Percentiles rank a stretch among this genome's conserved stretches.
These are phyloP conservation scores for Sebastes hopkinsi DNA, from an alignment of 2,797 vertebrate genomes.

Conservation along the genomic window DNA sequence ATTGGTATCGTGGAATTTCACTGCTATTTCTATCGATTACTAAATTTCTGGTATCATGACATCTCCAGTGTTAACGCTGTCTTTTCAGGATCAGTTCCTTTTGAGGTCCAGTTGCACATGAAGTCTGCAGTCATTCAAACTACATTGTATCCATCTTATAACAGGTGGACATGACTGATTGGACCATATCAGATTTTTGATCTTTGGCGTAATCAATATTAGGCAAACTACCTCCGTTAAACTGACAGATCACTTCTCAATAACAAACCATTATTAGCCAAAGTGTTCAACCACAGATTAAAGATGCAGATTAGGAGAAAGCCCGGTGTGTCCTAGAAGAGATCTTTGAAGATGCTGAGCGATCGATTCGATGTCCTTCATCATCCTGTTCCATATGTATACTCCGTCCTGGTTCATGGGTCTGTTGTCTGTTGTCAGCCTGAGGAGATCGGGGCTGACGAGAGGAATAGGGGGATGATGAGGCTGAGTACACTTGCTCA, in stretches of 20 bases:
- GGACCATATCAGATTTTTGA: too few species aligned
- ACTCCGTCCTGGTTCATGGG: not conserved
- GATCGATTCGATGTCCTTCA: not conserved
- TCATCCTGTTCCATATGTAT: not conserved
- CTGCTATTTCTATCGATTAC: too few species aligned
- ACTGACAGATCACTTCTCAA: not conserved
- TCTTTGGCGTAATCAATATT: too few species aligned
- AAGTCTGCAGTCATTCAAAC: not conserved
- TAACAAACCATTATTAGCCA: not conserved
- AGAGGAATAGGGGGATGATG: slow-evolving; percentile 1
- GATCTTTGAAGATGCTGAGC: not conserved
- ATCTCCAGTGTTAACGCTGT: not conserved
- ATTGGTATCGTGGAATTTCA: too few species aligned
- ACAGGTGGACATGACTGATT: too few species aligned
- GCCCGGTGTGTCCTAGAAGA: not conserved
- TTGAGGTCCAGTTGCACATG: too few species aligned
- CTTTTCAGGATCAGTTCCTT: not conserved
- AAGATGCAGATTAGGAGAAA: not conserved
- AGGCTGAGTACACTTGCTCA: slow-evolving; percentile 9
- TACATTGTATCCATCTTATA: not conserved
- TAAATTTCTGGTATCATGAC: too few species aligned
- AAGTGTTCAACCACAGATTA: not conserved
- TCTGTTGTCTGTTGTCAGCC: not conserved
- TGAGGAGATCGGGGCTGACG: not conserved
- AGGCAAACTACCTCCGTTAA: not conserved